Conservation (phyloP, 1,140 invertebrate genomes). For the Palaemon carinicauda region DNA sequence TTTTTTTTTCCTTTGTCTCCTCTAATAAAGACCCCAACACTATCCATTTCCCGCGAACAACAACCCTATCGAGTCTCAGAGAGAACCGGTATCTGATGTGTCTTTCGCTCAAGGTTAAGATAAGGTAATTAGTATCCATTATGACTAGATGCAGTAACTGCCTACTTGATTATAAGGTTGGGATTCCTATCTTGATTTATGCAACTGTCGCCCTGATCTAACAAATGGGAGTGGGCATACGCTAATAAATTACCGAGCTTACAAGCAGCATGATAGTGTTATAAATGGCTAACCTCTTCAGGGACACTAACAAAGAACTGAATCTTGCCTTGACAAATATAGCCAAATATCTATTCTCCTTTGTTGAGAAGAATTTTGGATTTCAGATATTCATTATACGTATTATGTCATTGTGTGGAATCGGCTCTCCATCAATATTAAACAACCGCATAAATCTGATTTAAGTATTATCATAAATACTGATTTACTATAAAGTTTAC, state of each 20-base stretch:
- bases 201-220: slow-evolving; percentile 9
- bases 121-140: slow-evolving; percentile 45
- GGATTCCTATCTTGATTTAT: slow-evolving; percentile 12
- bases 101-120: slow-evolving; percentile 35
- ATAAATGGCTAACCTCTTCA: too few relatives aligned
- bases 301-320: background rate
- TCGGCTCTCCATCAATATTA: too few relatives aligned
- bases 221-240: background rate
- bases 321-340: background rate
- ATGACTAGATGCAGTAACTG: slow-evolving; percentile 46
- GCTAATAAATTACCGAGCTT: slow-evolving; percentile 24
- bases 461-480: too few relatives aligned
- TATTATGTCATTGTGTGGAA: too few relatives aligned
- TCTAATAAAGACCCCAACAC: background rate
- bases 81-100: slow-evolving; percentile 12
- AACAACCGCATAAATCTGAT: too few relatives aligned
- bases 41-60: background rate
- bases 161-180: slow-evolving; percentile 12
- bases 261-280: background rate
- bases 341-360: background rate
- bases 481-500: too few relatives aligned
- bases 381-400: too few relatives aligned
- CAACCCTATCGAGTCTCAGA: background rate
- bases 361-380: too few relatives aligned
- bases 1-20: background rate